phyloP scores from a whole-genome alignment of 2,797 vertebrate genomes.

The Margarornis squamiger region DNA sequence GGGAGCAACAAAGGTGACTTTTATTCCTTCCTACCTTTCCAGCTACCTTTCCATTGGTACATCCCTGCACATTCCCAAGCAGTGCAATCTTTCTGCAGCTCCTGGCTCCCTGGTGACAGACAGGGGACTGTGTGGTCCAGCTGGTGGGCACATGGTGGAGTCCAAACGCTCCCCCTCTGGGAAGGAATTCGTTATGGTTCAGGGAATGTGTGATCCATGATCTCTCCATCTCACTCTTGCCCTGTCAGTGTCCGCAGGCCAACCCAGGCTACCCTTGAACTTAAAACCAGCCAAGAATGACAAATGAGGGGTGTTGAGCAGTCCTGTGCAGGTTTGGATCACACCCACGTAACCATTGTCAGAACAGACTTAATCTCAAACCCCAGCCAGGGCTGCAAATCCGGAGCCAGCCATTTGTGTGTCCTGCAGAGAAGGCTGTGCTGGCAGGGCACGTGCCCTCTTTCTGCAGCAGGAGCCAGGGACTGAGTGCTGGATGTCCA shows the following conservation, averaged over 20 bases:
- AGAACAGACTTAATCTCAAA: background rate
- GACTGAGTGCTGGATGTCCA: background rate
- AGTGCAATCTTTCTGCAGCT: background rate
- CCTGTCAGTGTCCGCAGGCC: background rate
- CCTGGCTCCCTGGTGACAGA: background rate
- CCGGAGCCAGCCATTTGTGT: accelerated
- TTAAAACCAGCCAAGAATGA: background rate
- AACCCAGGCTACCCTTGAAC: background rate
- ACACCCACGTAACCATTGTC: background rate
- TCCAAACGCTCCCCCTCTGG: background rate
- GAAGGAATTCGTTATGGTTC: background rate
- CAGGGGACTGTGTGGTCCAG: accelerated
- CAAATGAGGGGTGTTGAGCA: background rate
- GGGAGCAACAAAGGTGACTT: background rate
- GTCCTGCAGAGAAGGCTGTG: background rate
- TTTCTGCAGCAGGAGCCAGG: background rate
- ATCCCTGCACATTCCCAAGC: background rate
- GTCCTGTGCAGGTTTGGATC: background rate
- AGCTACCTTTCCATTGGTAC: background rate
- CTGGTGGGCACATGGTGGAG: background rate
- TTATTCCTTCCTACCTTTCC: background rate
- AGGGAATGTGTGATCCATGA: accelerated
- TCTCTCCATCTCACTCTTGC: background rate
- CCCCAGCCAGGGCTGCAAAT: background rate
- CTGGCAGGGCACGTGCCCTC: background rate